Base-by-base conservation (phyloP, 2,888 invertebrate species). In the Venustoraphidia nigricollis region DNA sequence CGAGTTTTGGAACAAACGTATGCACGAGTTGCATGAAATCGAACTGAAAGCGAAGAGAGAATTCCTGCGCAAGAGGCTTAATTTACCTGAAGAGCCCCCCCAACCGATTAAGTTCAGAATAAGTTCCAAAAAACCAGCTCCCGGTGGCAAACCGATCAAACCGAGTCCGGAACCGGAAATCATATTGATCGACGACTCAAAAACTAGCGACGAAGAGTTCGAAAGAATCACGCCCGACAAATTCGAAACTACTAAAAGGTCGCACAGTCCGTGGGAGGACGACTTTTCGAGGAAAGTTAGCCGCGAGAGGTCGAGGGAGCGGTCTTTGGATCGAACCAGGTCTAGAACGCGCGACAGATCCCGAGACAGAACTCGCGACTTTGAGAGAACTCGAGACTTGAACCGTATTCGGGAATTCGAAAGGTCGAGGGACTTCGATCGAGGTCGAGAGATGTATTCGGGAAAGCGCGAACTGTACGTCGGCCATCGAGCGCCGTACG, bases 1-100 rank as follows among this genome's bases (percentile, higher is more conserved):
- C 46, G 67, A 76, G 45, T 89, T 78, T 63, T 91, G 91, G 91
- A 86, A 85, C 57, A 76, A 76, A 50, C 75, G 86, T 10, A 85
- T 89, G 81, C 78, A 81, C 48, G 86, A 87, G 54, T 64, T 91
- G 8, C 83, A 87, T 59, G 75, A 77, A 34, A 76, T 77, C 10
- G 81, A 87, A 57, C 60, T 87, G 5, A 75, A 77, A 48, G 66
- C 69, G 11, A 72, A 79, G 50, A 79, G 84, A 53, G 73, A 75
- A 46, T 86, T 85, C 53, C 72, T 88, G 9, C 77, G 81, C 56
- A 73, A 78, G 47, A 68, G 79, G 63, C 52, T 66, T 36, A 64
- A 60, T 9, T 50, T 65, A 36, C 60, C 60, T 1, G 64, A 65
- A 44, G 64, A 66, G 57, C 60, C 62, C 0, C 53, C 60, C 10